Evolutionary conservation across 1,140 invertebrate species (phyloP).

Genomic region (Nylanderia fulva): DNA sequence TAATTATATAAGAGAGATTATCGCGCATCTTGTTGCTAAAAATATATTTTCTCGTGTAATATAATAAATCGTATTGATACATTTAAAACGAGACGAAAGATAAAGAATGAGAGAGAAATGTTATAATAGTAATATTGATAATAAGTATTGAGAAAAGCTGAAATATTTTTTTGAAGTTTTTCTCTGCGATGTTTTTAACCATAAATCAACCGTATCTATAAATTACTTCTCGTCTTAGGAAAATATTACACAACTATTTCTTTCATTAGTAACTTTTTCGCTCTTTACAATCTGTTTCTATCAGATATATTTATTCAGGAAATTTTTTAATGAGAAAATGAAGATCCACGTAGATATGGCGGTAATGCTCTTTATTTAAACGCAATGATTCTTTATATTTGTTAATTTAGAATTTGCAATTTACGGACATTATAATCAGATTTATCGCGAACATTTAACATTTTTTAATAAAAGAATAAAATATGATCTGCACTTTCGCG

Average conservation of each 20-base stretch:
- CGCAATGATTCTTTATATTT: conserved; percentile 11
- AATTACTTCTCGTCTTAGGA: neutral
- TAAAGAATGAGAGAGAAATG: neutral
- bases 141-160: neutral
- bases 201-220: conserved; percentile 1
- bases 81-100: neutral
- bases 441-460: conserved; percentile 1
- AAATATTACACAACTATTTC: neutral
- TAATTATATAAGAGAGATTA: neutral
- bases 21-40: neutral
- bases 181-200: neutral
- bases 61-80: neutral
- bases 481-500: too few relatives aligned
- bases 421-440: neutral
- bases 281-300: conserved; percentile 13
- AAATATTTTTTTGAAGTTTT: too few relatives aligned
- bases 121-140: neutral
- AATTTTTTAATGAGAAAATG: conserved; percentile 27
- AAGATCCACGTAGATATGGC: conserved; percentile 24
- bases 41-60: neutral
- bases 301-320: conserved; percentile 19
- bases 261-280: neutral
- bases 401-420: neutral
- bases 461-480: neutral
- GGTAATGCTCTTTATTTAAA: neutral